A percentile compares a stretch with the other conserved stretches of the same genome.
phyloP scores from a whole-genome alignment of 2,888 invertebrate genomes.

The Ashinkailepas kermadecensis region DNA sequence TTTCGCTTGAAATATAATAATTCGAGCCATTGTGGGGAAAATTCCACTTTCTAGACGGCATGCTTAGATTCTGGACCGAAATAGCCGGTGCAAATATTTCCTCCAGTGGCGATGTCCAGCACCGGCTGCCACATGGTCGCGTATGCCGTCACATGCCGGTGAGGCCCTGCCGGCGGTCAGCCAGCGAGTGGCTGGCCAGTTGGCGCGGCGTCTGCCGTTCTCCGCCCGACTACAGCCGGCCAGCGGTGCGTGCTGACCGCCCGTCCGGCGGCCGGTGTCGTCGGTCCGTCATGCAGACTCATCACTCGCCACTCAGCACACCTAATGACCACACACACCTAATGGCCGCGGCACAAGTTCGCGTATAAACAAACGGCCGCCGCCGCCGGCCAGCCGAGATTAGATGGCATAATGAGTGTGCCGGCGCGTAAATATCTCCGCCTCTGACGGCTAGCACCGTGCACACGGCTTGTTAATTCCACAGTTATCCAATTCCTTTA shows the following conservation, averaged over 20 bases:
- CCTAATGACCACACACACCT: constrained; percentile 12
- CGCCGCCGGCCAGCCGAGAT: background rate
- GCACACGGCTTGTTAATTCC: constrained; percentile 14
- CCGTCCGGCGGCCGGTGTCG: background rate
- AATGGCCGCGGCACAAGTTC: background rate
- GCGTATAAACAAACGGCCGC: background rate
- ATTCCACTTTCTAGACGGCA: no score
- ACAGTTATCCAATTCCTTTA: constrained; percentile 23
- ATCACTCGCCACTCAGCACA: background rate
- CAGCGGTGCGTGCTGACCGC: background rate
- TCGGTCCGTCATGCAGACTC: background rate
- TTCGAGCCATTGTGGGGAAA: no score
- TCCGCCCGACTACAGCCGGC: background rate
- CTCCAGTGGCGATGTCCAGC: no score
- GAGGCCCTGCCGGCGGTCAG: no score
- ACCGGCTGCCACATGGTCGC: no score
- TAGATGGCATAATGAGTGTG: background rate
- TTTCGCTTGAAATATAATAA: no score
- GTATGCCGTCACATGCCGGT: no score
- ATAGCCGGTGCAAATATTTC: no score
- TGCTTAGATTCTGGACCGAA: no score
- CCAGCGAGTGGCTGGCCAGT: no score
- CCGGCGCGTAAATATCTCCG: constrained; percentile 8
- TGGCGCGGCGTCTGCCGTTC: no score
- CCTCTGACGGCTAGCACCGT: background rate